A percentile compares a stretch with the other conserved stretches of the same genome.
Evolutionary conservation across 1,140 invertebrate species (phyloP).

Genomic region (Microvelia longipes): DNA sequence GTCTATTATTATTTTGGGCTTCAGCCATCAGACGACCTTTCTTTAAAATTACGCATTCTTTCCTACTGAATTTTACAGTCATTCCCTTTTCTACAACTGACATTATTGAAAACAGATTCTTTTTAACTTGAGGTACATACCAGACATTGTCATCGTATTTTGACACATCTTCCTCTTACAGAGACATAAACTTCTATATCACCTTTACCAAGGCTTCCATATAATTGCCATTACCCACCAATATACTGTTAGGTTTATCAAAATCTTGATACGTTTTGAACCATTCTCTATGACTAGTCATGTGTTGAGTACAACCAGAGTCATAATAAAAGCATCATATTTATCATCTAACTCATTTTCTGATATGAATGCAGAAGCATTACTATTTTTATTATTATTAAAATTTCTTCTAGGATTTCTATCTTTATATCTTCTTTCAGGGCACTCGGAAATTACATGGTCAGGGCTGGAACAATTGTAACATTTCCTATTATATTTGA

Average conservation of each 20-base stretch:
- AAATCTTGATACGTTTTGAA: not conserved
- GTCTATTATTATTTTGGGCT: not conserved
- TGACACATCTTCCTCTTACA: not conserved
- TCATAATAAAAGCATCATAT: not conserved
- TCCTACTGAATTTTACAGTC: not conserved
- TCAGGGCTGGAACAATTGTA: not conserved
- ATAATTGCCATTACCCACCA: not conserved
- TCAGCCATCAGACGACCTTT: not conserved
- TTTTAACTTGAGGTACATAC: not conserved
- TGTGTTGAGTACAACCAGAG: not conserved
- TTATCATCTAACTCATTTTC: not conserved
- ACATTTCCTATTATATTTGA: not conserved
- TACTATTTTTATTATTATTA: not conserved
- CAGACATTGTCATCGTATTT: not conserved
- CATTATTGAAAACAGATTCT: constrained; percentile 1
- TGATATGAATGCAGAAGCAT: not conserved
- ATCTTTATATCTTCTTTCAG: not conserved
- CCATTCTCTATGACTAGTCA: not conserved
- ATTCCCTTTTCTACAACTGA: not conserved
- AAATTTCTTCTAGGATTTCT: not conserved
- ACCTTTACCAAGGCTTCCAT: not conserved
- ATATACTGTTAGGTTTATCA: not conserved
- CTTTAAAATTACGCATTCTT: not conserved
- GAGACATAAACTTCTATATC: not conserved
- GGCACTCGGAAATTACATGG: not conserved